phyloP scores from a whole-genome alignment of 92 coral and sea anemone species.

The Parazoanthus darwini region DNA sequence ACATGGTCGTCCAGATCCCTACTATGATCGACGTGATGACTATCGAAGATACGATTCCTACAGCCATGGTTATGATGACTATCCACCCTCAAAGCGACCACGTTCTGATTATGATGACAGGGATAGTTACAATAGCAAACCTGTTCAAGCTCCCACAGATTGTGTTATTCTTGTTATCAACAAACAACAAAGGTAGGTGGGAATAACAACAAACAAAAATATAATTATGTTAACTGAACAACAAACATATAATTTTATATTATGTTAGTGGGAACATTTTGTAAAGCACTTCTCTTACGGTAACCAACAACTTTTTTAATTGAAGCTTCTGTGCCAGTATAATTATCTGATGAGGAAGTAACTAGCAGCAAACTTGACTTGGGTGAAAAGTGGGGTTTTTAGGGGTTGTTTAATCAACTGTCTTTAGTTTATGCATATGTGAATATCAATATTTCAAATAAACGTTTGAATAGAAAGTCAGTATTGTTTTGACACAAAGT shows the following conservation, averaged over 20 bases:
- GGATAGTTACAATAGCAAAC: constrained; percentile 56
- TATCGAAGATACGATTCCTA: constrained; percentile 54
- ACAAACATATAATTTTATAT: no score
- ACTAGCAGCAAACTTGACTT: background rate
- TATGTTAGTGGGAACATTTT: constrained; percentile 27
- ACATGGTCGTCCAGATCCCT: constrained; percentile 65
- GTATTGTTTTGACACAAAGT: no score
- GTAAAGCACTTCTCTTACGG: background rate
- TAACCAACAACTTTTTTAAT: no score
- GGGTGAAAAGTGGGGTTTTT: no score
- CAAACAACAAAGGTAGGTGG: constrained; percentile 76
- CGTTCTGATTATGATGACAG: constrained; percentile 78
- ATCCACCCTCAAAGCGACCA: constrained; percentile 85
- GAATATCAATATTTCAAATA: no score
- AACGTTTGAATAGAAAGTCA: no score
- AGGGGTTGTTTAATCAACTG: no score
- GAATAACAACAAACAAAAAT: no score
- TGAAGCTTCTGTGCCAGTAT: no score
- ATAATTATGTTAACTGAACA: no score
- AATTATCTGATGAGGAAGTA: background rate
- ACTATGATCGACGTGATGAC: constrained; percentile 60
- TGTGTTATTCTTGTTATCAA: constrained; percentile 95
- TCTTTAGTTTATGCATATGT: no score
- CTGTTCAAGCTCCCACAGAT: constrained; percentile 91
- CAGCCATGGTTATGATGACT: constrained; percentile 63